Evolutionary conservation across 2,113 vertebrate genomes (phyloP).

Genomic region (Gymnarchus niloticus): DNA sequence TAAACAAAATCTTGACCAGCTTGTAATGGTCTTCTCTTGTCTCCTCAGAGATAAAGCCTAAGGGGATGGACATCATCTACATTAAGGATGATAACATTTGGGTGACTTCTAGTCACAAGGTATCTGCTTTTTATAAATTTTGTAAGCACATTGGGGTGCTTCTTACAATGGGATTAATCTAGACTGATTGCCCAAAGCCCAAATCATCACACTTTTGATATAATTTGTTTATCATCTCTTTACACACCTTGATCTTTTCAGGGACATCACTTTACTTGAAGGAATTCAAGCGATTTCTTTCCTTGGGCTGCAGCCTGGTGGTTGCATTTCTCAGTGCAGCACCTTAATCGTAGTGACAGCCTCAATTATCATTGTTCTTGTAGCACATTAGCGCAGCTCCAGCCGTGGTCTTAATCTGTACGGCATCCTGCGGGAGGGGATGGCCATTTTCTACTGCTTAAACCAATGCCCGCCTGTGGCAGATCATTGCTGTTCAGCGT

Average conservation of each 20-base stretch:
- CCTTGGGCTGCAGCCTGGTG: not conserved
- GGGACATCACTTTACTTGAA: not conserved
- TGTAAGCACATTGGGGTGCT: not conserved
- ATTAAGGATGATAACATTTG: not conserved
- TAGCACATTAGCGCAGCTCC: not conserved
- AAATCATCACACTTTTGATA: too few relatives aligned
- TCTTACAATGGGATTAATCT: not conserved
- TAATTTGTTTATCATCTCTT: too few relatives aligned
- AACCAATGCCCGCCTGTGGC: not conserved
- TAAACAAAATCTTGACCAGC: not conserved
- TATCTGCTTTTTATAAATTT: too few relatives aligned
- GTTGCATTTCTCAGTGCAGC: not conserved
- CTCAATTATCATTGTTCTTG: not conserved
- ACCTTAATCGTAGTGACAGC: not conserved
- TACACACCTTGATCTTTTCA: not conserved
- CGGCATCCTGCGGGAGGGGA: too few relatives aligned
- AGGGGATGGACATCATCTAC: not conserved
- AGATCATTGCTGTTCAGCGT: not conserved
- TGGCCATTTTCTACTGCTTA: not conserved
- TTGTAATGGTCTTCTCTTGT: not conserved
- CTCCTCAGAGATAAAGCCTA: not conserved
- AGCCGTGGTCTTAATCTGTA: not conserved
- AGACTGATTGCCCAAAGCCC: not conserved
- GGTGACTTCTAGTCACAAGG: not conserved
- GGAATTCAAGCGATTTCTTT: too few relatives aligned